Conservation (phyloP, 2,797 vertebrate species). For the Bradypodion pumilum region DNA sequence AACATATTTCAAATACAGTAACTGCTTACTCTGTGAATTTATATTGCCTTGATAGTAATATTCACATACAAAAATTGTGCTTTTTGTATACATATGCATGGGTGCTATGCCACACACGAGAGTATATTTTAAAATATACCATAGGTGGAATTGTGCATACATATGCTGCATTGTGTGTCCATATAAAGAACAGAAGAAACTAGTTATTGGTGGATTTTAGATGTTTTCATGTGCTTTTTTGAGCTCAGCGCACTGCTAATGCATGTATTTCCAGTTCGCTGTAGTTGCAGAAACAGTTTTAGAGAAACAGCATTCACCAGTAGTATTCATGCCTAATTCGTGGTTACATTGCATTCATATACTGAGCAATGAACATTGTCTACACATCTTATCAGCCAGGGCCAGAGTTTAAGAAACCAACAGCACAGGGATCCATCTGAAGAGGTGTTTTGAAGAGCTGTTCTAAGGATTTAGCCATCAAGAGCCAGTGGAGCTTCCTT, state of each 20-base stretch:
- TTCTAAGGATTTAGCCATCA: neutral
- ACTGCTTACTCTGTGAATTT: conserved; percentile 22
- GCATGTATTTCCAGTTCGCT: neutral
- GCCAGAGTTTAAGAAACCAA: neutral
- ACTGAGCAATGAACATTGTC: neutral
- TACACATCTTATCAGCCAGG: neutral
- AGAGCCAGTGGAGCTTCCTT: neutral
- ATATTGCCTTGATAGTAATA: neutral
- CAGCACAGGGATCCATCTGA: neutral
- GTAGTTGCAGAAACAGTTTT: conserved; percentile 10
- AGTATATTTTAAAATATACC: conserved; percentile 11
- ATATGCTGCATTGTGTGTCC: neutral
- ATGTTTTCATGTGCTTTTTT: neutral
- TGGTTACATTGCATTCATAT: neutral
- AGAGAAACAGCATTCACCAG: neutral
- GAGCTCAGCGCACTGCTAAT: neutral
- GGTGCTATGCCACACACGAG: fast-evolving
- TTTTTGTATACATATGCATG: neutral
- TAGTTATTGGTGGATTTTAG: conserved; percentile 4
- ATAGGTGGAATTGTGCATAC: neutral
- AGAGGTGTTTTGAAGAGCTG: conserved; percentile 2
- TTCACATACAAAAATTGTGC: fast-evolving
- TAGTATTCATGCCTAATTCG: neutral
- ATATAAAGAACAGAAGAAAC: neutral
- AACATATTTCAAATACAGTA: conserved; percentile 1